Evolutionary conservation across 2,888 invertebrate species (phyloP).

Genomic region (Microctonus aethiopoides): DNA sequence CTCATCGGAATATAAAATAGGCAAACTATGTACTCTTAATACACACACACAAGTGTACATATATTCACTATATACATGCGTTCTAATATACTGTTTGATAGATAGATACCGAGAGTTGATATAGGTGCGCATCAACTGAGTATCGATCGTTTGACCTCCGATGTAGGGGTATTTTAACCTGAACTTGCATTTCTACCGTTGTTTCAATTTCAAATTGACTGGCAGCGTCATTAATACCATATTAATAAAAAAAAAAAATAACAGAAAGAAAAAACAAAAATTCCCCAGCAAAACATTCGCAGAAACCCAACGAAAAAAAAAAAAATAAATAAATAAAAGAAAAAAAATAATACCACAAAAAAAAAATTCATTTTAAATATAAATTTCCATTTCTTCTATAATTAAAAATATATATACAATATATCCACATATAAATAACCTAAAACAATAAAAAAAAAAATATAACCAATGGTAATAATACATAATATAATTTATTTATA

Average conservation of each 20-base stretch:
- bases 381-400: no score
- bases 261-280: not conserved
- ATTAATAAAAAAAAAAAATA: not conserved
- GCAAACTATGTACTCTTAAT: constrained; percentile 37
- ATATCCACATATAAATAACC: no score
- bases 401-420: no score
- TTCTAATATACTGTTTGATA: constrained; percentile 37
- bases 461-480: not conserved
- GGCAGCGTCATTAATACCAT: not conserved
- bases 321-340: not conserved
- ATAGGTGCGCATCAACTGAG: constrained; percentile 34
- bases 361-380: no score
- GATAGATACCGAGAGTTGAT: constrained; percentile 41
- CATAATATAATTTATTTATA: not conserved
- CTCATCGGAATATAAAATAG: constrained; percentile 42
- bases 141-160: constrained; percentile 55
- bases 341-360: no score
- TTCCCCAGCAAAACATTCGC: no score
- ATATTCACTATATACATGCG: not conserved
- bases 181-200: constrained; percentile 36
- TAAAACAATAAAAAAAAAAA: not conserved
- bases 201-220: constrained; percentile 16
- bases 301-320: no score
- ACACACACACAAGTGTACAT: not conserved
- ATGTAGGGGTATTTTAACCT: constrained; percentile 44